Evolutionary conservation across 2,888 invertebrate genomes (phyloP).

Genomic region (Spisula subtruncata): DNA sequence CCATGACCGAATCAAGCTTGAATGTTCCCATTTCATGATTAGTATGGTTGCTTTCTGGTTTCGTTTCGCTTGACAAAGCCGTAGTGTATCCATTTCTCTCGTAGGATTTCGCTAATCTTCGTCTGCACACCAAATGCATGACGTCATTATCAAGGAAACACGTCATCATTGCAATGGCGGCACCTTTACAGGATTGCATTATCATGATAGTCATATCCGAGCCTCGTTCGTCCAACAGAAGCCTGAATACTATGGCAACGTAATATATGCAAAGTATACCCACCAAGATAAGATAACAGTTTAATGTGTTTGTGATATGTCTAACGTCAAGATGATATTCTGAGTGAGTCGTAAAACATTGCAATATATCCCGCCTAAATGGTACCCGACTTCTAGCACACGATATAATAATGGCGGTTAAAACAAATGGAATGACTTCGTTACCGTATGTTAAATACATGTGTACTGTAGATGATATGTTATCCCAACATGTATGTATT

Average conservation of each 20-base stretch:
- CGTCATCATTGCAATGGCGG: constrained; percentile 44
- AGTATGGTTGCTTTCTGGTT: background rate
- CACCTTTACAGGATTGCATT: constrained; percentile 43
- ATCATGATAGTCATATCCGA: constrained; percentile 55
- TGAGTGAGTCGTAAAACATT: constrained; percentile 27
- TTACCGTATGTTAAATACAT: constrained; percentile 58
- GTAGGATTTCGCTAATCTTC: background rate
- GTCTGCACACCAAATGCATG: constrained; percentile 34
- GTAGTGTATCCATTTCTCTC: constrained; percentile 30
- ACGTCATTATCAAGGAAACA: constrained; percentile 53
- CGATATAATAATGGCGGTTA: constrained; percentile 4
- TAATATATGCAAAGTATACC: constrained; percentile 47
- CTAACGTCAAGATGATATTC: constrained; percentile 33
- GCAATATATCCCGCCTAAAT: constrained; percentile 3
- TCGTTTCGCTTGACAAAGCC: constrained; percentile 3
- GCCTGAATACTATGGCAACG: constrained; percentile 35
- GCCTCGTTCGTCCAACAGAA: constrained; percentile 35
- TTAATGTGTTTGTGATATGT: constrained; percentile 34
- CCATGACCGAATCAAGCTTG: background rate
- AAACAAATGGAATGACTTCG: constrained; percentile 51
- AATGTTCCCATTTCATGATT: constrained; percentile 22
- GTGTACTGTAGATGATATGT: constrained; percentile 51
- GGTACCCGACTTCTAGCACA: constrained; percentile 46
- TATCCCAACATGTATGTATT: constrained; percentile 51
- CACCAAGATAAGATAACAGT: constrained; percentile 28